Base-by-base conservation (phyloP, 1,140 invertebrate species). In the Pseudoatta argentina region DNA sequence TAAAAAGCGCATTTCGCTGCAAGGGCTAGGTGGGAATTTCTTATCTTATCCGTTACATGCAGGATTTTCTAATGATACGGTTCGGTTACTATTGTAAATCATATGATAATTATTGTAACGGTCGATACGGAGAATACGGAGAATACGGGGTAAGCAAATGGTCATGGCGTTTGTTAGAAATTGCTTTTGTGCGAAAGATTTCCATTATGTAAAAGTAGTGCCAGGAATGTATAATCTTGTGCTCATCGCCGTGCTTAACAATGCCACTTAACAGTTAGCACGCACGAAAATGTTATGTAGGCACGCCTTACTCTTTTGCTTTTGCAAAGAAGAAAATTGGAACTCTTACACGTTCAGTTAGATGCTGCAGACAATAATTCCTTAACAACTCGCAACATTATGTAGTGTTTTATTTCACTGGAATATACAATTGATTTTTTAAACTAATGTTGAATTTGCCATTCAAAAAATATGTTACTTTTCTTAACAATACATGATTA, bases 251-350 rank as follows among this genome's bases (percentile, higher is more conserved):
- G 63, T 66, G 64, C 64, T 57, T 12, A 39, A 71, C 77, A 71
- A 69, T 55, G 64, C 30, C 39, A 55, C 14, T 81, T 71, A 69
- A 81, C 77, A 71, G 76, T 78, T 66, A 78, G 76, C 77, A 71
- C 77, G 77, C 64, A 64, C 77, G 51, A 71, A 34, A 34, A 44
- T 71, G 8, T 21, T 55, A 69, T 79, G 51, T 57, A 55, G 39
- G 2, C 39, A 44, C 39, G 30, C 7, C 21, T 69, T 39, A 4
- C 21, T 53, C 27, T 27, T 34, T 57, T 18, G 44, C 27, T 34
- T 55, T 12, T 21, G 64, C 39, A 21, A 67, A 27, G 27, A 30
- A 81, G 34, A 44, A 21, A 81, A 81, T 57, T 39, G 16, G 4
- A 21, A 24, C 6, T 48, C 21, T 69, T 18, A 27, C 14, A 1